Percentiles rank a stretch among this genome's conserved stretches.
These are phyloP conservation scores for Garrulus glandarius DNA, from an alignment of 2,797 vertebrate species.

Conservation along the genomic window DNA sequence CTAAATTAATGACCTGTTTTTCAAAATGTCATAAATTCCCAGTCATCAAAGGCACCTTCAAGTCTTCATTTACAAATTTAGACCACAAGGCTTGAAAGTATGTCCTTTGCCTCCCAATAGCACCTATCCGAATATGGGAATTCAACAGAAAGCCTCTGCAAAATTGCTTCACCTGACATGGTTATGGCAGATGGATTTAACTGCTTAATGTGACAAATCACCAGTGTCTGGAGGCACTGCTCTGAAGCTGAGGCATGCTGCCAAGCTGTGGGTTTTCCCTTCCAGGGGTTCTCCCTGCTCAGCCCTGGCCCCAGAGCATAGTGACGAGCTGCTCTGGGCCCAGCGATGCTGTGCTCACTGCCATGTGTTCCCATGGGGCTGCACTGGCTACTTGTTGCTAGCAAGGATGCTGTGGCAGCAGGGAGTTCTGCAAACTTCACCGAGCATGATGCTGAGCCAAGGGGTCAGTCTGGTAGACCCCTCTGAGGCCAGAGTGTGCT, in stretches of 20 bases:
- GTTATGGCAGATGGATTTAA: neutral
- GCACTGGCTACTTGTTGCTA: rapidly evolving
- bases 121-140: rapidly evolving
- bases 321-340: too few relatives aligned
- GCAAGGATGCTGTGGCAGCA: neutral
- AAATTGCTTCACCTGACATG: neutral
- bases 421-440: neutral
- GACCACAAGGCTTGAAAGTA: neutral
- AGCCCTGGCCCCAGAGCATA: neutral
- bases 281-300: neutral
- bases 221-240: neutral
- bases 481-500: neutral
- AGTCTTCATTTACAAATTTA: neutral
- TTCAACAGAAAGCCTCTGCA: neutral
- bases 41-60: constrained; percentile 23
- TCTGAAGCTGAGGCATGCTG: neutral
- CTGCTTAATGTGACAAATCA: neutral
- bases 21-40: neutral
- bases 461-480: neutral
- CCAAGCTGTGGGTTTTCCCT: neutral
- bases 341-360: rapidly evolving
- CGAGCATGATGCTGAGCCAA: neutral
- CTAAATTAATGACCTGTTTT: constrained; percentile 54
- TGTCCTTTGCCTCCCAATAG: neutral
- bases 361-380: rapidly evolving